Evolutionary conservation across 2,888 invertebrate genomes (phyloP), one percentile per base, ranked within the genome.

Genomic region (Lagria hirta): DNA sequence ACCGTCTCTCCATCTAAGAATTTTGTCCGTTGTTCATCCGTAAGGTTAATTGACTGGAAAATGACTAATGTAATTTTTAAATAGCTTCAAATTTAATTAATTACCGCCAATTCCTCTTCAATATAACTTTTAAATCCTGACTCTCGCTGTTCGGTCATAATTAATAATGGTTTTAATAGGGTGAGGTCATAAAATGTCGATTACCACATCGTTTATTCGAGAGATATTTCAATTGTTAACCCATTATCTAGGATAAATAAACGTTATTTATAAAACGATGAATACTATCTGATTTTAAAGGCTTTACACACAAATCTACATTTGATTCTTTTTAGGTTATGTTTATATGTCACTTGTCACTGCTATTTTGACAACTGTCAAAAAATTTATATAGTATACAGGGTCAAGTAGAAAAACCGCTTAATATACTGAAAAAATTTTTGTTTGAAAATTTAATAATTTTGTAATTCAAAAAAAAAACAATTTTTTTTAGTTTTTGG

Each of bases 1-100:
- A 88, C 76, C 55, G 84, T 78, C 74, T 96, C 95, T 33, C 71
- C 70, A 48, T 69, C 67, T 2, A 71, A 57, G 29, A 71, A 54
- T 52, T 66, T 66, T n/a, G 69, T 66, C 50, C 59, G 56, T 52
- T 69, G 68, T 5, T 59, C 58, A 51, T 69, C 70, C 43, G 67
- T 62, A 21, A 71, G 53, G n/a, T 59, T 61, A 28, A 71, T 65
- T 17, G 66, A 64, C 71, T 71, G 48, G 45, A 69, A 65, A 54
- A 42, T 40, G 16, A 14, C n/a, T 23, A 8, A 4, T 22, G 30
- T n/a, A n/a, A n/a, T n/a, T n/a, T n/a, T n/a, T n/a, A n/a, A n/a
- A n/a, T 10, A 15, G 7, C 12, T n/a, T 15, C 20, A 7, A 23
- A n/a, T 28, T 21, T 21, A 27, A 26, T 16, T 11, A 16, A 30